Conservation (phyloP, 1,140 invertebrate genomes). For the Melitaea cinxia region DNA sequence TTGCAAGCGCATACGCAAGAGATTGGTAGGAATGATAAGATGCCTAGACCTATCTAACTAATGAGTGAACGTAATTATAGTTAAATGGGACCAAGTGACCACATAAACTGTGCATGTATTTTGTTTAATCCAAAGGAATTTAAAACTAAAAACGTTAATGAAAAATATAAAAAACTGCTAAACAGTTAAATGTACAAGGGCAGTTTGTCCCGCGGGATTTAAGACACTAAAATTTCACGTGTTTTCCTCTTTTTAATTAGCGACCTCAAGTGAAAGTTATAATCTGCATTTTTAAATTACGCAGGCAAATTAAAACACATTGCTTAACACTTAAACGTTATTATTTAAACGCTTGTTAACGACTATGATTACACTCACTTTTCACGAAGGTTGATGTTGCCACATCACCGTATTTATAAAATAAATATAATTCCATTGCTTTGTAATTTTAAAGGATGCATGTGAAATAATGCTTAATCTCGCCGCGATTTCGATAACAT, state of each 20-base stretch:
- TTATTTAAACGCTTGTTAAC: neutral
- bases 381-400: neutral
- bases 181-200: too few relatives aligned
- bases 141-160: too few relatives aligned
- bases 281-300: neutral
- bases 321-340: neutral
- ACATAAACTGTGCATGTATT: too few relatives aligned
- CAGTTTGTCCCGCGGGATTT: too few relatives aligned
- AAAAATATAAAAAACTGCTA: too few relatives aligned
- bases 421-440: neutral
- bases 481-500: constrained; percentile 21
- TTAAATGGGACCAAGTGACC: too few relatives aligned
- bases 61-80: too few relatives aligned
- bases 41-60: neutral
- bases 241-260: too few relatives aligned
- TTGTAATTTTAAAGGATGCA: constrained; percentile 13
- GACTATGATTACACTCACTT: neutral
- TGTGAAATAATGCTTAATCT: constrained; percentile 20
- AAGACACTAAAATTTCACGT: too few relatives aligned
- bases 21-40: neutral
- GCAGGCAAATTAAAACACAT: neutral
- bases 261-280: too few relatives aligned
- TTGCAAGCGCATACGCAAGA: constrained; percentile 42
- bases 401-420: neutral
- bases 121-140: too few relatives aligned